Percentiles rank a stretch among this genome's conserved stretches.
phyloP scores from a whole-genome alignment of 2,797 vertebrate species.

The Hyperoplus immaculatus region DNA sequence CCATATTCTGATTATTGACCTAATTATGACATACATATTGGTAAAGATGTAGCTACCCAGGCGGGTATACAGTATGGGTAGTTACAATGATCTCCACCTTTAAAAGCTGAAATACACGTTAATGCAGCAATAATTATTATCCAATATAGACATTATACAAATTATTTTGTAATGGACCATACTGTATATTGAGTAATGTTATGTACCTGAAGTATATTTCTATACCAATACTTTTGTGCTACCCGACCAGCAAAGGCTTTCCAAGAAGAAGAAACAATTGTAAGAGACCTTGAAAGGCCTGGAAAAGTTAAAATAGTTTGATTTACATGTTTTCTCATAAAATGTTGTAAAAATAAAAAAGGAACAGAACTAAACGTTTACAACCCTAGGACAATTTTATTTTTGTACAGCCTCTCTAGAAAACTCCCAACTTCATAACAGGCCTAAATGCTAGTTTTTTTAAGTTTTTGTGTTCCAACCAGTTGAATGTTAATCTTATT shows the following conservation, averaged over 20 bases:
- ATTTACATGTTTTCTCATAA: background rate
- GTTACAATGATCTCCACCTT: background rate
- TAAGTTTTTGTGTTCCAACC: conserved; percentile 46
- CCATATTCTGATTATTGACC: background rate
- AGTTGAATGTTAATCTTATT: conserved; percentile 19
- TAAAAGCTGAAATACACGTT: background rate
- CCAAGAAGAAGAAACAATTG: no score
- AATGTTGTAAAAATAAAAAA: background rate
- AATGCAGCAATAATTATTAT: background rate
- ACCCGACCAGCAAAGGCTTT: background rate
- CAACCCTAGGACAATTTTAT: background rate
- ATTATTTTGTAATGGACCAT: background rate
- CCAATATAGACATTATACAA: background rate
- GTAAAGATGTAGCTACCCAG: background rate
- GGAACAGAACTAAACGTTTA: conserved; percentile 4
- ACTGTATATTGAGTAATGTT: background rate
- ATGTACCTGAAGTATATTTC: background rate
- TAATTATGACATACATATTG: background rate
- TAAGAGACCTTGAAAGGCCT: background rate
- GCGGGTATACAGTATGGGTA: background rate
- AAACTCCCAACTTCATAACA: conserved; percentile 1
- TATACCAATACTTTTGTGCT: background rate
- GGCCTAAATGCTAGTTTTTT: conserved; percentile 19
- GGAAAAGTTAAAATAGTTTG: background rate
- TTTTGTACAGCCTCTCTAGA: conserved; percentile 23